Evolutionary conservation across 2,113 vertebrate genomes (phyloP).

Genomic region (Ctenomys sociabilis): DNA sequence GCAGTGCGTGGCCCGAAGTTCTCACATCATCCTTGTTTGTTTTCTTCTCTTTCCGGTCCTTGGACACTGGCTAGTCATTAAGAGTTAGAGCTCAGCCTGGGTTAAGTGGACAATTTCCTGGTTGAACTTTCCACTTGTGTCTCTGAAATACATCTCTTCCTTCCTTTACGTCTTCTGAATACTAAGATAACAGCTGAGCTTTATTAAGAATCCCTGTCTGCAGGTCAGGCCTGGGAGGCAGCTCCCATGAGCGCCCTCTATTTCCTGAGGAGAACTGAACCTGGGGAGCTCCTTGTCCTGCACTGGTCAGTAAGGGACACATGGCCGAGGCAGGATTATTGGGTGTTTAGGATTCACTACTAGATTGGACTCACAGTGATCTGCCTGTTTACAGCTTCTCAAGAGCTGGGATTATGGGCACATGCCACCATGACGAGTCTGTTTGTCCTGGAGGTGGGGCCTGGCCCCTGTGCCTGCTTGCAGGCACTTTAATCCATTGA

Average conservation of each 20-base stretch:
- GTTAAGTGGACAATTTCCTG: constrained; percentile 69
- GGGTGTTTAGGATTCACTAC: no score
- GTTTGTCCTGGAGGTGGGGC: no score
- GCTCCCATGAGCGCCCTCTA: neutral
- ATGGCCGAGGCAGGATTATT: neutral
- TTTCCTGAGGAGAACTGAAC: neutral
- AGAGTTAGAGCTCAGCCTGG: constrained; percentile 39
- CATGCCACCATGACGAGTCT: no score
- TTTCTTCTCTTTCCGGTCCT: constrained; percentile 52
- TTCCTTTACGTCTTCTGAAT: neutral
- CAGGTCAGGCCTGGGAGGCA: neutral
- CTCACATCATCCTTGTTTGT: constrained; percentile 6
- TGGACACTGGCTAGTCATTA: constrained; percentile 29
- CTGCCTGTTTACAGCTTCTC: no score
- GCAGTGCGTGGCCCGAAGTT: neutral
- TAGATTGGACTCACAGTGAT: no score
- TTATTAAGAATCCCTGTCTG: rapidly evolving
- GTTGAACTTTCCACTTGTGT: neutral
- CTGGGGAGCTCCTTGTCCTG: neutral
- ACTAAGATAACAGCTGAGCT: neutral
- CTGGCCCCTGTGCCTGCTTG: no score
- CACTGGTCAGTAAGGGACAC: neutral
- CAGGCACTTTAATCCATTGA: no score
- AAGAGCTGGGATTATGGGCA: no score
- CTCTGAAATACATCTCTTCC: constrained; percentile 47